phyloP scores from a whole-genome alignment of 2,113 vertebrate species.

The Psittacara wagleri region DNA sequence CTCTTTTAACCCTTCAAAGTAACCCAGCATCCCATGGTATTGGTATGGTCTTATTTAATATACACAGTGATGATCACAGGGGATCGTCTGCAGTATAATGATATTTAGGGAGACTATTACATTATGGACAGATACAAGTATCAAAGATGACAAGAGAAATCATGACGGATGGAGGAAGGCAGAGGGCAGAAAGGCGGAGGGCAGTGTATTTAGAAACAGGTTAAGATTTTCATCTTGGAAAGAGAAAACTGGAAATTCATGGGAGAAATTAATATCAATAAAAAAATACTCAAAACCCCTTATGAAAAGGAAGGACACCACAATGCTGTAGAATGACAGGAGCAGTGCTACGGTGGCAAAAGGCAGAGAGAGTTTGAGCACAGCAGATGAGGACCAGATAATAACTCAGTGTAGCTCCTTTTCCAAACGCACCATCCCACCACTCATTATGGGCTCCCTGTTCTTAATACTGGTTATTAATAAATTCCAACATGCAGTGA shows the following conservation, averaged over 20 bases:
- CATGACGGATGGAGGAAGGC: neutral
- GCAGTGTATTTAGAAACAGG: neutral
- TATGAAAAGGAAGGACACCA: neutral
- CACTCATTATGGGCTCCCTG: neutral
- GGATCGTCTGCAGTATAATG: neutral
- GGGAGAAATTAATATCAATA: neutral
- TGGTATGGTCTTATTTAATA: neutral
- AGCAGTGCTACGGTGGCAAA: neutral
- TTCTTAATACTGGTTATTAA: neutral
- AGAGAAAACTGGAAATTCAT: neutral
- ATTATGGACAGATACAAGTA: neutral
- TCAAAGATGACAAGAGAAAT: neutral
- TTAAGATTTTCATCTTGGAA: neutral
- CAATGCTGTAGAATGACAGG: neutral
- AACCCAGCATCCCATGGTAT: neutral
- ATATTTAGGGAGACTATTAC: neutral
- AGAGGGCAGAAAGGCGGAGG: neutral
- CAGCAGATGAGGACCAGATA: neutral
- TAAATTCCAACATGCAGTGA: neutral
- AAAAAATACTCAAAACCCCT: neutral
- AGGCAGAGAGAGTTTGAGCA: neutral
- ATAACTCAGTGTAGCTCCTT: neutral
- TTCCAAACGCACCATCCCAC: neutral
- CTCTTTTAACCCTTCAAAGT: neutral
- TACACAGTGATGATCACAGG: neutral